Evolutionary conservation across 1,140 invertebrate genomes (phyloP).

Genomic region (Plutomurus gul): DNA sequence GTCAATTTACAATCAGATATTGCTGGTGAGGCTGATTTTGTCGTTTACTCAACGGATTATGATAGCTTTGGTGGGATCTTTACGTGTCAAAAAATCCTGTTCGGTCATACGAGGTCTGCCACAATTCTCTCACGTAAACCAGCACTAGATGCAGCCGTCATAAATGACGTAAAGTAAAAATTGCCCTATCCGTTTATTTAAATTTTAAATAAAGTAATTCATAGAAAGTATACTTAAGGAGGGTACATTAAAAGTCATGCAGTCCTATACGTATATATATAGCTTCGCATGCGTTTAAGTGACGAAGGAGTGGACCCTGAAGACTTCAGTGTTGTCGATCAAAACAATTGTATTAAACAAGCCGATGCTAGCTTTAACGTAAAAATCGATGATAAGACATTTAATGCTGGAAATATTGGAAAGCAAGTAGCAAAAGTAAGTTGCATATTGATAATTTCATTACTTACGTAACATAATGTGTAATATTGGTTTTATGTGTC

Average conservation of each 20-base stretch:
- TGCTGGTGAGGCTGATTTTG: conserved; percentile 73
- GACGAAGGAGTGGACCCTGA: conserved; percentile 71
- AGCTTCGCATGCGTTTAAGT: conserved; percentile 67
- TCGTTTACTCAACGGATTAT: conserved; percentile 76
- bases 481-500: neutral
- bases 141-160: conserved; percentile 68
- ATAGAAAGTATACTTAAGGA: neutral
- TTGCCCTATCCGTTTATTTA: neutral
- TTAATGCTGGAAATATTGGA: conserved; percentile 71
- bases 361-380: conserved; percentile 68
- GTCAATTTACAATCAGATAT: conserved; percentile 70
- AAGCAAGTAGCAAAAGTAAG: conserved; percentile 67
- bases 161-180: conserved; percentile 65
- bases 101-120: conserved; percentile 74
- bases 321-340: conserved; percentile 74
- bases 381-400: conserved; percentile 74
- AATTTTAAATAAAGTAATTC: neutral
- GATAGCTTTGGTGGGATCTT: conserved; percentile 74
- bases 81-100: conserved; percentile 75
- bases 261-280: too few relatives aligned
- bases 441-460: neutral
- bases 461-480: neutral
- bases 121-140: conserved; percentile 75
- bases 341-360: conserved; percentile 66
- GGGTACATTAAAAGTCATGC: too few relatives aligned